A percentile compares a stretch with the other conserved stretches of the same genome.
These are phyloP conservation scores for Sitodiplosis mosellana DNA, from an alignment of 1,140 invertebrate genomes.

Conservation along the genomic window DNA sequence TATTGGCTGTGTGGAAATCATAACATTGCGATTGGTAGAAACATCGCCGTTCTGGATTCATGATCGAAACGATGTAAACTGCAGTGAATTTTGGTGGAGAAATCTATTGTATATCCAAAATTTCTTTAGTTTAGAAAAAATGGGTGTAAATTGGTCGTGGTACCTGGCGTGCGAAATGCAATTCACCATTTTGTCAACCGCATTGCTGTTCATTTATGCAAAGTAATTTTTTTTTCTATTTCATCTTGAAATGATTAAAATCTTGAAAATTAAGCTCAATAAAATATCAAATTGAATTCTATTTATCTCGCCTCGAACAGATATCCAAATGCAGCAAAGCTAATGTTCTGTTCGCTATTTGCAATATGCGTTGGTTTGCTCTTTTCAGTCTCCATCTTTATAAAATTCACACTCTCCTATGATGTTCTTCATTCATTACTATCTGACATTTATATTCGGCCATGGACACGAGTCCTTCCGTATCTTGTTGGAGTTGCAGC, in stretches of 20 bases:
- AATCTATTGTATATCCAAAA: conserved; percentile 44
- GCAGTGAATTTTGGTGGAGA: conserved; percentile 39
- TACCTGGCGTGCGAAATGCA: conserved; percentile 68
- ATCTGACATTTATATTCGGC: conserved; percentile 18
- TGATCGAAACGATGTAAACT: conserved; percentile 28
- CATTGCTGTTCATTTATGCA: conserved; percentile 31
- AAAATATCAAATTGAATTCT: neutral
- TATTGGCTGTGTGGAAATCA: conserved; percentile 29
- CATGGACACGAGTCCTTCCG: conserved; percentile 19
- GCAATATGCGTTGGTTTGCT: conserved; percentile 14
- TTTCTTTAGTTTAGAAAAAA: conserved; percentile 28
- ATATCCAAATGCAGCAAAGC: conserved; percentile 11
- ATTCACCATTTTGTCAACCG: conserved; percentile 39
- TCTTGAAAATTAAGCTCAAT: neutral
- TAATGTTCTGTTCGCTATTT: conserved; percentile 7
- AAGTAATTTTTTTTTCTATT: conserved; percentile 30
- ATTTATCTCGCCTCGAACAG: conserved; percentile 5
- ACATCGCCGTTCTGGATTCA: conserved; percentile 28
- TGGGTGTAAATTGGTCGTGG: conserved; percentile 67
- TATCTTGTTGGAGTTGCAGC: conserved; percentile 17
- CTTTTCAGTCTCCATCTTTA: conserved; percentile 11
- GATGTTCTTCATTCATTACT: conserved; percentile 16
- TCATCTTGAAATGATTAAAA: too few species aligned
- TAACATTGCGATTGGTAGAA: conserved; percentile 27
- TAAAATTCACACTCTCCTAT: conserved; percentile 17